Conservation (phyloP, 2,888 invertebrate genomes). For the Abrostola triplasia region DNA sequence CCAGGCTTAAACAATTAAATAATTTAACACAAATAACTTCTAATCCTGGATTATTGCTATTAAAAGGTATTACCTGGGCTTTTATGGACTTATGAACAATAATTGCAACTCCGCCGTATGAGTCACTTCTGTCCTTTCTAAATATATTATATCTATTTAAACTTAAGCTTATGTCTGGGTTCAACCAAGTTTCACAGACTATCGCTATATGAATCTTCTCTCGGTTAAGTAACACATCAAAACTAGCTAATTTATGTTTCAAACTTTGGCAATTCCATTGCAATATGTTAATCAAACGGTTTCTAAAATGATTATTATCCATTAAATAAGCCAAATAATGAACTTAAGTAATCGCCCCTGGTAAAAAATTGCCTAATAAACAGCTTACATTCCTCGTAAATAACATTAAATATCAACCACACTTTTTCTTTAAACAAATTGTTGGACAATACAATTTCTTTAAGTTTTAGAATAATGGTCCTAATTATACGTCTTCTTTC, state of each 20-base stretch:
- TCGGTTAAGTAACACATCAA: neutral
- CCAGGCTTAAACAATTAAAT: neutral
- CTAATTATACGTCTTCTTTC: neutral
- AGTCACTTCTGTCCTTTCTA: neutral
- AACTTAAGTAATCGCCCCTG: neutral
- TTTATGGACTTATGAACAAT: neutral
- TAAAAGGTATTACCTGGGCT: neutral
- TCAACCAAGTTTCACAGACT: neutral
- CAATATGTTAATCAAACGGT: conserved; percentile 1
- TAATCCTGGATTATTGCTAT: neutral
- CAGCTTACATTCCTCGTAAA: neutral
- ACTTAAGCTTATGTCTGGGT: neutral
- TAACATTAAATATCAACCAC: neutral
- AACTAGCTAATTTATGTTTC: neutral
- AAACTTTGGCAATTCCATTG: neutral
- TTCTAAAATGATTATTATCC: neutral
- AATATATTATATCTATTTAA: neutral
- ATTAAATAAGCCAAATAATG: neutral
- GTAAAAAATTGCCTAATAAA: neutral
- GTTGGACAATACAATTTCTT: too few relatives aligned
- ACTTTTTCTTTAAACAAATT: neutral
- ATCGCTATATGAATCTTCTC: neutral
- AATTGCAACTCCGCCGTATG: neutral
- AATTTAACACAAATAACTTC: neutral
- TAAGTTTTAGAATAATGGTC: neutral